Conservation (phyloP, 2,797 vertebrate genomes). For the Rhinogobio ventralis region DNA sequence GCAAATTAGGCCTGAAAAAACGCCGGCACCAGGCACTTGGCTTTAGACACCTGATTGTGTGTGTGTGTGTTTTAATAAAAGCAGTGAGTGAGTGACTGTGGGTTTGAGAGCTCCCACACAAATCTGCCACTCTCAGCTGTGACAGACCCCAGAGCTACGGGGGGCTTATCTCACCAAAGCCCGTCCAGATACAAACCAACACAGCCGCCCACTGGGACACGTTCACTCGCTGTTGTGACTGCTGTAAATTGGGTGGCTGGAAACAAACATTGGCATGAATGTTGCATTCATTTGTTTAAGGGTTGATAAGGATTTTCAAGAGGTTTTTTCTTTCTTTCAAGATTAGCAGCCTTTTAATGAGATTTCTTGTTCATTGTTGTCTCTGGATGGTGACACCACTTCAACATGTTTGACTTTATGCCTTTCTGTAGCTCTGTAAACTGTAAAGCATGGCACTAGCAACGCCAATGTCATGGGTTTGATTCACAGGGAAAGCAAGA, state of each 20-base stretch:
- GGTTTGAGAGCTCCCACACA: slow-evolving; percentile 59
- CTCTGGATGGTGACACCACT: not conserved
- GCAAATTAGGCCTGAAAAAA: slow-evolving; percentile 95
- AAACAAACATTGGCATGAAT: slow-evolving; percentile 37
- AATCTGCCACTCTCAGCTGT: slow-evolving; percentile 75
- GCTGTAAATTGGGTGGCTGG: slow-evolving; percentile 39
- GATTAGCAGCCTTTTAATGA: not conserved
- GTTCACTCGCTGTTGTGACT: not conserved
- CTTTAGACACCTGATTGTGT: slow-evolving; percentile 87
- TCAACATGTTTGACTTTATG: not conserved
- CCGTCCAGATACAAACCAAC: slow-evolving; percentile 29
- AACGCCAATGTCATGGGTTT: not conserved
- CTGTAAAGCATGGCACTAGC: not conserved
- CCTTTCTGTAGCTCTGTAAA: not conserved
- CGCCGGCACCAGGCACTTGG: slow-evolving; percentile 85
- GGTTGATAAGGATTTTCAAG: slow-evolving; percentile 20
- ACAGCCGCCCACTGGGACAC: slow-evolving; percentile 36
- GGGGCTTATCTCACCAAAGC: slow-evolving; percentile 39
- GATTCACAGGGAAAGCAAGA: not conserved
- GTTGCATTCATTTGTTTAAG: slow-evolving; percentile 27
- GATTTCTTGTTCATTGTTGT: not conserved
- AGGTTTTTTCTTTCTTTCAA: not conserved
- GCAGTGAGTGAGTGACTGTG: slow-evolving; percentile 70
- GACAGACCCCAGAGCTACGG: slow-evolving; percentile 57
- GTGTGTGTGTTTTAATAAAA: slow-evolving; percentile 58